These are phyloP conservation scores for Charanyca ferruginea DNA, from an alignment of 2,888 invertebrate genomes.

Conservation along the genomic window DNA sequence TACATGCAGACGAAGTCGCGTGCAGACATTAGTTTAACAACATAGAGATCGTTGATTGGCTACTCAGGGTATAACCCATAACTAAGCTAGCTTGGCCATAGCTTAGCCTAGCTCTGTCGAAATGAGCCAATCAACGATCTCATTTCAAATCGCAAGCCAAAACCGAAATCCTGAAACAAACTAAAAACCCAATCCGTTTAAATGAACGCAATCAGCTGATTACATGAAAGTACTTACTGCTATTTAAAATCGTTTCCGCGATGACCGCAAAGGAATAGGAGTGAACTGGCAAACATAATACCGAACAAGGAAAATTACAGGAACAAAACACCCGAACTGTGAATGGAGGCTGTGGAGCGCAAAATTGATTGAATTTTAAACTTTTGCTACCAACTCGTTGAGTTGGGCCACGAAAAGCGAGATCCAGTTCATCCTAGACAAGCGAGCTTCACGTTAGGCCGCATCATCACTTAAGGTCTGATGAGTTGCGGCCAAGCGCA, in stretches of 20 bases:
- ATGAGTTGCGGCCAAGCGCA: too few relatives aligned
- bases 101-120: too few relatives aligned
- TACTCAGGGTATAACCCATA: too few relatives aligned
- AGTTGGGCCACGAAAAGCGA: constrained; percentile 52
- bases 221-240: constrained; percentile 13
- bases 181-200: constrained; percentile 9
- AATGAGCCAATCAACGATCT: too few relatives aligned
- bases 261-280: constrained; percentile 54
- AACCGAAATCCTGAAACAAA: not conserved
- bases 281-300: constrained; percentile 58
- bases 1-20: too few relatives aligned
- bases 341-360: constrained; percentile 71
- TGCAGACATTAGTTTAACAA: too few relatives aligned
- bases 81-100: too few relatives aligned
- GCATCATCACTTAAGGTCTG: too few relatives aligned
- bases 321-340: constrained; percentile 70
- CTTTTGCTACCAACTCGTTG: constrained; percentile 68
- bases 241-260: constrained; percentile 42
- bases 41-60: too few relatives aligned
- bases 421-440: too few relatives aligned
- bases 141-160: not conserved
- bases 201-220: constrained; percentile 38
- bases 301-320: constrained; percentile 66
- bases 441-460: too few relatives aligned
- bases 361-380: constrained; percentile 84